Percentiles rank a stretch among this genome's conserved stretches.
These are phyloP conservation scores for Ecliptopera silaceata DNA, from an alignment of 2,888 invertebrate species.

Conservation along the genomic window DNA sequence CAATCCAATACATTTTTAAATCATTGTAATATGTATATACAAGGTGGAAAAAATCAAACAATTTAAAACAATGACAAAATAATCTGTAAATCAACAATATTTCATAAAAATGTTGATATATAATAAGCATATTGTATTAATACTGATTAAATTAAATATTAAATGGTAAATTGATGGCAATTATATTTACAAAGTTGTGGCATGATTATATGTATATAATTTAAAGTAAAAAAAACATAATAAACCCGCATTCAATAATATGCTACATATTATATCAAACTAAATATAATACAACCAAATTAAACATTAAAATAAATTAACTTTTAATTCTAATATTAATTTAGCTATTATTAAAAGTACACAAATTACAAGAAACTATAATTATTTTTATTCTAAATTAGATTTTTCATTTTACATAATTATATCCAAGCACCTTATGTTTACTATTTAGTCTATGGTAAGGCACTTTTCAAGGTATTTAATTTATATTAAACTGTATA, in stretches of 20 bases:
- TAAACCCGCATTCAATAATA: constrained; percentile 73
- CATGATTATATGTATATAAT: constrained; percentile 62
- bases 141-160: constrained; percentile 77
- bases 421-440: constrained; percentile 35
- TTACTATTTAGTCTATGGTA: constrained; percentile 24
- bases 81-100: background rate
- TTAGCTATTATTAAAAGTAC: constrained; percentile 33
- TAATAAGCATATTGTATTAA: constrained; percentile 77
- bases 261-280: constrained; percentile 49
- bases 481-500: constrained; percentile 5
- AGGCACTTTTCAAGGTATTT: constrained; percentile 36
- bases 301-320: constrained; percentile 61
- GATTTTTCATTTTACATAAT: constrained; percentile 16
- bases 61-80: too few species aligned
- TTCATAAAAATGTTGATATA: constrained; percentile 55
- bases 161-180: constrained; percentile 72
- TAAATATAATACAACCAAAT: constrained; percentile 64
- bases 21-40: background rate
- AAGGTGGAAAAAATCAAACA: too few species aligned
- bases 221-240: constrained; percentile 51
- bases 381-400: constrained; percentile 2
- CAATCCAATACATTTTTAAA: background rate
- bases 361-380: constrained; percentile 3
- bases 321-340: constrained; percentile 50
- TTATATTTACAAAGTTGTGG: constrained; percentile 69